Percentiles rank a stretch among this genome's conserved stretches.
These are phyloP conservation scores for Poliocrania exsul DNA, from an alignment of 2,797 vertebrate genomes.

Conservation along the genomic window DNA sequence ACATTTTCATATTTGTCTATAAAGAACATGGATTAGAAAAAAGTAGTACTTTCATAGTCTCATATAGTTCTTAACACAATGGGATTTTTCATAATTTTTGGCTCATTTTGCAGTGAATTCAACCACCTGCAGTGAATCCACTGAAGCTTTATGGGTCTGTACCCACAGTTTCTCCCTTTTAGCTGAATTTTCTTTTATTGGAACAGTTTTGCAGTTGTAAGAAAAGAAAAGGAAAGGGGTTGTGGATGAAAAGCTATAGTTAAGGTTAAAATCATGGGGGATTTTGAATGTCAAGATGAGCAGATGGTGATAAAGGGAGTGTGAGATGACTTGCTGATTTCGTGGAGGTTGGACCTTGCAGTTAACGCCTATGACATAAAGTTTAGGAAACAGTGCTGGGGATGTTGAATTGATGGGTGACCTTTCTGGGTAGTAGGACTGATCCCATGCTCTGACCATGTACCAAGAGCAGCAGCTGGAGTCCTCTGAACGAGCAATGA, in stretches of 20 bases:
- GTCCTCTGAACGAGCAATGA: neutral
- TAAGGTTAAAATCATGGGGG: neutral
- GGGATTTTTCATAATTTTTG: neutral
- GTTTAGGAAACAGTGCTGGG: neutral
- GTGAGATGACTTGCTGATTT: neutral
- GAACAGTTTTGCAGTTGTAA: neutral
- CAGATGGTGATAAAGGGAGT: neutral
- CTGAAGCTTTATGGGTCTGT: neutral
- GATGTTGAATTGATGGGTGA: neutral
- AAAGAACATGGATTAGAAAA: neutral
- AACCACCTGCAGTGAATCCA: neutral
- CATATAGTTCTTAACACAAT: neutral
- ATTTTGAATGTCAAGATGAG: neutral
- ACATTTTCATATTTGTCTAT: neutral
- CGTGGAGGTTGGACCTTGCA: neutral
- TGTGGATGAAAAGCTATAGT: neutral
- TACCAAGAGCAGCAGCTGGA: neutral
- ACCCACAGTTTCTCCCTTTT: neutral
- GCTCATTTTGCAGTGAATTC: neutral
- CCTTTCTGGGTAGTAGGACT: neutral
- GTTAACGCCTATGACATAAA: neutral
- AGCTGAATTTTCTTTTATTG: neutral
- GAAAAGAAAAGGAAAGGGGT: neutral
- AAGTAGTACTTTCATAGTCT: neutral
- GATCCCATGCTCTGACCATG: neutral